Evolutionary conservation across 2,888 invertebrate genomes (phyloP).

Genomic region (Imbricaverruca yamaguchii): DNA sequence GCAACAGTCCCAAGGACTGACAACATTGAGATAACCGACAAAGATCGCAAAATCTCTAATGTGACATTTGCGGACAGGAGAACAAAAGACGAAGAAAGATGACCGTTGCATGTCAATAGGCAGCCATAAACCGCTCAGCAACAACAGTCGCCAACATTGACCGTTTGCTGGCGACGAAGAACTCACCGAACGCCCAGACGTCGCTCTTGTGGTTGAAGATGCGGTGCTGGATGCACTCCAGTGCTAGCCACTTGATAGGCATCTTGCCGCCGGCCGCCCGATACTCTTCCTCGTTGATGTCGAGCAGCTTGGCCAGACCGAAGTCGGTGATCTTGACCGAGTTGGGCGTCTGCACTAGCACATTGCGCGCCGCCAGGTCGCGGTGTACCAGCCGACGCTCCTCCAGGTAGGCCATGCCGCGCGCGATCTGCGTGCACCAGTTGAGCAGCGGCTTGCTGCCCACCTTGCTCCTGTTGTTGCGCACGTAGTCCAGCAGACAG

Average conservation of each 20-base stretch:
- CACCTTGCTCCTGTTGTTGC: slow-evolving; percentile 78
- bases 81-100: too few relatives aligned
- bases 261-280: slow-evolving; percentile 95
- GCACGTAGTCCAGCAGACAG: slow-evolving; percentile 87
- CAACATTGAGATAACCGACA: too few relatives aligned
- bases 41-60: too few relatives aligned
- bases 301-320: slow-evolving; percentile 90
- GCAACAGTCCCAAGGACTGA: too few relatives aligned
- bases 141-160: too few relatives aligned
- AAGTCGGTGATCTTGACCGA: slow-evolving; percentile 97
- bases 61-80: too few relatives aligned
- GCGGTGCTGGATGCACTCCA: slow-evolving; percentile 92
- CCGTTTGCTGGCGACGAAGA: too few relatives aligned
- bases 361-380: slow-evolving; percentile 93
- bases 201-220: slow-evolving; percentile 97
- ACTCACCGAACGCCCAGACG: slow-evolving; percentile 90
- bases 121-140: too few relatives aligned
- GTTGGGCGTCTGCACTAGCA: slow-evolving; percentile 85
- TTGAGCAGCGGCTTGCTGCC: slow-evolving; percentile 88
- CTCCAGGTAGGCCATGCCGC: slow-evolving; percentile 92
- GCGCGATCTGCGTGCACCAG: slow-evolving; percentile 97
- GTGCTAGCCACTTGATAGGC: slow-evolving; percentile 98
- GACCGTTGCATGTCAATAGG: too few relatives aligned
- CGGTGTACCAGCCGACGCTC: slow-evolving; percentile 89
- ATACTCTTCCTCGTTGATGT: slow-evolving; percentile 90